These are phyloP conservation scores for Gadopsis bispinosus DNA, from an alignment of 2,797 vertebrate genomes.

Conservation along the genomic window DNA sequence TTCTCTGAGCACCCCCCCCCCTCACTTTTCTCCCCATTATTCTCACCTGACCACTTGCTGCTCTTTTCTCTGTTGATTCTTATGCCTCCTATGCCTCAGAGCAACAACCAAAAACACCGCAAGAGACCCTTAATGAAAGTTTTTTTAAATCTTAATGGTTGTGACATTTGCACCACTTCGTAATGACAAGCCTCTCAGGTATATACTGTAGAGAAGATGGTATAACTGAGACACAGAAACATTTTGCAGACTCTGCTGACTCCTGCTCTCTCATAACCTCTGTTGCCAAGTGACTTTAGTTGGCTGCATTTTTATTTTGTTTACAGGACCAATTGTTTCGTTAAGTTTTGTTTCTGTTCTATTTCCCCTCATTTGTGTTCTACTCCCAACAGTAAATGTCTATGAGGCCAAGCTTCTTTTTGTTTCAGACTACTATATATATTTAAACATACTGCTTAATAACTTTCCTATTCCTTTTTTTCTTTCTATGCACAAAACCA, in stretches of 20 bases:
- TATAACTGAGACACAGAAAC: slow-evolving; percentile 69
- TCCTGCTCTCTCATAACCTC: slow-evolving; percentile 85
- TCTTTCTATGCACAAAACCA: slow-evolving; percentile 82
- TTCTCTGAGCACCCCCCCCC: slow-evolving; percentile 68
- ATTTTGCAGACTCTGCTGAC: slow-evolving; percentile 79
- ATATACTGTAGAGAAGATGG: slow-evolving; percentile 70
- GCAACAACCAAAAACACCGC: slow-evolving; percentile 79
- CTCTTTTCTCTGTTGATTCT: slow-evolving; percentile 88
- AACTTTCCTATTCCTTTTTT: slow-evolving; percentile 81
- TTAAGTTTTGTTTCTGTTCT: slow-evolving; percentile 79
- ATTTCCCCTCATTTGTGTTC: slow-evolving; percentile 79
- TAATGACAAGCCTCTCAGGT: slow-evolving; percentile 81
- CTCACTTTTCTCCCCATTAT: slow-evolving; percentile 86
- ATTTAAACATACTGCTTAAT: slow-evolving; percentile 78
- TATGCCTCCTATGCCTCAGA: slow-evolving; percentile 82
- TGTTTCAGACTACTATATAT: slow-evolving; percentile 76
- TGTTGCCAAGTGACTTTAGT: slow-evolving; percentile 84
- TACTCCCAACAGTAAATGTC: slow-evolving; percentile 81
- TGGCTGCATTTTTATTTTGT: slow-evolving; percentile 81
- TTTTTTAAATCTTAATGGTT: slow-evolving; percentile 74
- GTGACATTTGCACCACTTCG: slow-evolving; percentile 82
- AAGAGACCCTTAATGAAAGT: slow-evolving; percentile 67
- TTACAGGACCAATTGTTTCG: slow-evolving; percentile 84
- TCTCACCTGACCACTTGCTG: slow-evolving; percentile 87
- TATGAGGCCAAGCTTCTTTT: slow-evolving; percentile 83